A percentile compares a stretch with the other conserved stretches of the same genome.
Evolutionary conservation across 1,140 invertebrate genomes (phyloP).

Genomic region (Leptopilina clavipes): DNA sequence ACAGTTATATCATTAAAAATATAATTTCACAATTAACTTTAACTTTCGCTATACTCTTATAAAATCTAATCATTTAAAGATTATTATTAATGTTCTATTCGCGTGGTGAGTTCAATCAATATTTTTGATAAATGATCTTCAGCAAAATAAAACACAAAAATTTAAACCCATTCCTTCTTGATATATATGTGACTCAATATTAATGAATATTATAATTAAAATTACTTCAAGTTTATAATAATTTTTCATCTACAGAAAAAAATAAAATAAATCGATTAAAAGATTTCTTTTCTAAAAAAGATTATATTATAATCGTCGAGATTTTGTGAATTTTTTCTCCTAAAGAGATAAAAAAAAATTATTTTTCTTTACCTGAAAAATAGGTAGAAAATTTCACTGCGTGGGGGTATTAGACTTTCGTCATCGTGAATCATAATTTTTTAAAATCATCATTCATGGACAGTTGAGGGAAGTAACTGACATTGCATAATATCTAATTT

Average conservation of each 20-base stretch:
- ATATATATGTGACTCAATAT: no score
- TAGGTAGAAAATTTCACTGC: neutral
- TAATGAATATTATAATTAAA: no score
- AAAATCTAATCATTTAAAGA: neutral
- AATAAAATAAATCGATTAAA: no score
- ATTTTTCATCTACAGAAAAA: no score
- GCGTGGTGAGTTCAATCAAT: neutral
- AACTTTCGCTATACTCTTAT: neutral
- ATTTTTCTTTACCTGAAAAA: no score
- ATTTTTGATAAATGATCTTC: neutral
- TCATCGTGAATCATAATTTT: constrained; percentile 28
- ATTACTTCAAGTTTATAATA: no score
- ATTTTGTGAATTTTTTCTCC: no score
- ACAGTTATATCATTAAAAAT: neutral
- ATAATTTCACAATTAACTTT: neutral
- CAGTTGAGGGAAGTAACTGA: constrained; percentile 13
- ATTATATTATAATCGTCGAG: no score
- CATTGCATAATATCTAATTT: constrained; percentile 30
- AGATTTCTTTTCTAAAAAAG: no score
- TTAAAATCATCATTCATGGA: constrained; percentile 17
- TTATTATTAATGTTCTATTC: constrained; percentile 12
- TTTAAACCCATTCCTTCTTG: no score
- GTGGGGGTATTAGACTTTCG: constrained; percentile 17
- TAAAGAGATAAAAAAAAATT: no score
- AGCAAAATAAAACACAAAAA: no score